Evolutionary conservation across 2,113 vertebrate genomes (phyloP).

Genomic region (Eidolon helvum): DNA sequence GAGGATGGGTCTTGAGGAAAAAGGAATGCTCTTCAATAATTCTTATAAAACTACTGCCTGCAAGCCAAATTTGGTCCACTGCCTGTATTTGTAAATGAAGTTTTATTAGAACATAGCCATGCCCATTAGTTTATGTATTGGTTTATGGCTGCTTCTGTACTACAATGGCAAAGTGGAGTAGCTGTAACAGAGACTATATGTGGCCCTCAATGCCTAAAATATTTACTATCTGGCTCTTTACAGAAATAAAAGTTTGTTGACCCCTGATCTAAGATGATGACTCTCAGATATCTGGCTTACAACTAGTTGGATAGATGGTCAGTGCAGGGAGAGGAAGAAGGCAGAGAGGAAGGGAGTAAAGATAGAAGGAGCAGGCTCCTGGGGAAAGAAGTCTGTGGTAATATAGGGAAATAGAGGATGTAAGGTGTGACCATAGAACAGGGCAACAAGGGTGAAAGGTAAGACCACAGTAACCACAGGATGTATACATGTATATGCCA

Average conservation of each 20-base stretch:
- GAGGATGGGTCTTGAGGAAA: neutral
- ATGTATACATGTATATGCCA: neutral
- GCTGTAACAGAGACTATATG: neutral
- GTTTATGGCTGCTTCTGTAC: neutral
- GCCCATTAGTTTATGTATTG: neutral
- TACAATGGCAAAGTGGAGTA: neutral
- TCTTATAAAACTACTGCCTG: neutral
- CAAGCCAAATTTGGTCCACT: neutral
- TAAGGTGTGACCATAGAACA: neutral
- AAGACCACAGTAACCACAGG: neutral
- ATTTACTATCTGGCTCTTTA: neutral
- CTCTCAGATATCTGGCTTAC: neutral
- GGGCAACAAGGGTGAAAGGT: neutral
- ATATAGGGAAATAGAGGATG: neutral
- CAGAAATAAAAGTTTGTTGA: neutral
- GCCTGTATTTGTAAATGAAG: neutral
- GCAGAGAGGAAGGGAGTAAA: neutral
- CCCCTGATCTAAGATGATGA: neutral
- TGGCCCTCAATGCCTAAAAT: neutral
- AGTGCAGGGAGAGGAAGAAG: neutral
- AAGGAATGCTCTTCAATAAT: neutral
- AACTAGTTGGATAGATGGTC: neutral
- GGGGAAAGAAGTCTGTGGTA: neutral
- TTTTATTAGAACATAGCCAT: neutral
- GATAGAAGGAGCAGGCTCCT: neutral